These are phyloP conservation scores for Oophaga sylvatica DNA, from an alignment of 2,797 vertebrate species.

Conservation along the genomic window DNA sequence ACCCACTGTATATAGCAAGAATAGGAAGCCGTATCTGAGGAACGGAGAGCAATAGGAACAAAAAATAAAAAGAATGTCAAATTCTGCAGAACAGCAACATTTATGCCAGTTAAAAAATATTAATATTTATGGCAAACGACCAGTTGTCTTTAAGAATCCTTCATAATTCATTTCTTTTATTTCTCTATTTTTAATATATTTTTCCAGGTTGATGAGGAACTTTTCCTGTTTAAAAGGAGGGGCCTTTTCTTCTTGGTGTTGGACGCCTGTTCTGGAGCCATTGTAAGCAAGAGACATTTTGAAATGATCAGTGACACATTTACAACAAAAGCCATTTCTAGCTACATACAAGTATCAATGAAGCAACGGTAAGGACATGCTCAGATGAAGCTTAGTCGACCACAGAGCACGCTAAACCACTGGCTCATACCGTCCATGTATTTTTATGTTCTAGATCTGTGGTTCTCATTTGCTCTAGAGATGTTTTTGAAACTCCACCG, in stretches of 20 bases:
- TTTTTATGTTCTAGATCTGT: conserved; percentile 67
- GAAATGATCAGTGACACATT: conserved; percentile 56
- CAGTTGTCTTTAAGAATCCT: neutral
- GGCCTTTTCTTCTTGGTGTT: conserved; percentile 64
- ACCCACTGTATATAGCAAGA: no score
- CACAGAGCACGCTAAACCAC: neutral
- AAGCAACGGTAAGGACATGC: conserved; percentile 67
- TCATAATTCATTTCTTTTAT: neutral
- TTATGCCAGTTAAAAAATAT: no score
- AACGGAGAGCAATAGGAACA: no score
- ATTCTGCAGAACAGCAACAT: no score
- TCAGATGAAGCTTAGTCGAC: neutral
- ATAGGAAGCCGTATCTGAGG: no score
- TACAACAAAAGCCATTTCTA: conserved; percentile 44
- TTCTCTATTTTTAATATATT: neutral
- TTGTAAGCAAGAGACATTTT: conserved; percentile 61
- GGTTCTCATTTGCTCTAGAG: conserved; percentile 70
- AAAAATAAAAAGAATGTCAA: no score
- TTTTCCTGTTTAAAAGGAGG: conserved; percentile 59
- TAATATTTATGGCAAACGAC: no score
- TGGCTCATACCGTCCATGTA: neutral
- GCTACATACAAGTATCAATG: conserved; percentile 64
- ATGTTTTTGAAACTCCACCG: conserved; percentile 56
- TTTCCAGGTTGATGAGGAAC: conserved; percentile 66
- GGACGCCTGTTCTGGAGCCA: conserved; percentile 66